A percentile compares a stretch with the other conserved stretches of the same genome.
phyloP scores from a whole-genome alignment of 2,113 vertebrate species.

The Prunella himalayana region DNA sequence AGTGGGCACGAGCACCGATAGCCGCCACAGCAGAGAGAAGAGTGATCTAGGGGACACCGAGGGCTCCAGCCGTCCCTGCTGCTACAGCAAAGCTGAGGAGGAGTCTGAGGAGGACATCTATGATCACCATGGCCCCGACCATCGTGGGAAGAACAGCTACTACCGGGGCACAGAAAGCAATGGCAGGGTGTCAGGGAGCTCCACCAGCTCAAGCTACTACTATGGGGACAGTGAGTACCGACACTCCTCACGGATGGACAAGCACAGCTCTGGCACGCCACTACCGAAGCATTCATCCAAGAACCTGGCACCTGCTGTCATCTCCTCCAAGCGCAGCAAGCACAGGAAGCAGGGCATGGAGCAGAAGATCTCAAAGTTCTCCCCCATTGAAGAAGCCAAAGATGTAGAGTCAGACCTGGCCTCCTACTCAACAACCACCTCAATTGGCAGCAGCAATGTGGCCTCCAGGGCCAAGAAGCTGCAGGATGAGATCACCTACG shows the following conservation, averaged over 20 bases:
- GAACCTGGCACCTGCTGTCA: conserved; percentile 88
- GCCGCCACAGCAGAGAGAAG: conserved; percentile 79
- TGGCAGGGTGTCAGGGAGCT: conserved; percentile 74
- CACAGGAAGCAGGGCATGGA: conserved; percentile 98
- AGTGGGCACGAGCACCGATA: conserved; percentile 60
- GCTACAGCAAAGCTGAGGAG: conserved; percentile 88
- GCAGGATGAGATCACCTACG: conserved; percentile 89
- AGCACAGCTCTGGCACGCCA: conserved; percentile 70
- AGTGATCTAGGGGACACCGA: conserved; percentile 72
- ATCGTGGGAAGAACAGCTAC: conserved; percentile 80
- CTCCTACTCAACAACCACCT: conserved; percentile 83
- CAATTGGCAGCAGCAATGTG: conserved; percentile 82
- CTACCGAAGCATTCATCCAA: conserved; percentile 89
- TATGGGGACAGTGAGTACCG: conserved; percentile 84
- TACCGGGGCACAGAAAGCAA: conserved; percentile 83
- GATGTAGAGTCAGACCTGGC: conserved; percentile 95
- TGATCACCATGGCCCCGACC: conserved; percentile 81
- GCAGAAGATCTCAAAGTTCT: conserved; percentile 98
- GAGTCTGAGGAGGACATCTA: conserved; percentile 94
- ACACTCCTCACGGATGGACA: conserved; percentile 79
- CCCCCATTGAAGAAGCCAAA: conserved; percentile 96
- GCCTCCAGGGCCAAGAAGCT: conserved; percentile 89
- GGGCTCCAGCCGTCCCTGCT: conserved; percentile 74
- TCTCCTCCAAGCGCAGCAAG: conserved; percentile 94
- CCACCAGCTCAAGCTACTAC: conserved; percentile 78